These are phyloP conservation scores for Dexiosoma caninum DNA, from an alignment of 2,888 invertebrate species.

Conservation along the genomic window DNA sequence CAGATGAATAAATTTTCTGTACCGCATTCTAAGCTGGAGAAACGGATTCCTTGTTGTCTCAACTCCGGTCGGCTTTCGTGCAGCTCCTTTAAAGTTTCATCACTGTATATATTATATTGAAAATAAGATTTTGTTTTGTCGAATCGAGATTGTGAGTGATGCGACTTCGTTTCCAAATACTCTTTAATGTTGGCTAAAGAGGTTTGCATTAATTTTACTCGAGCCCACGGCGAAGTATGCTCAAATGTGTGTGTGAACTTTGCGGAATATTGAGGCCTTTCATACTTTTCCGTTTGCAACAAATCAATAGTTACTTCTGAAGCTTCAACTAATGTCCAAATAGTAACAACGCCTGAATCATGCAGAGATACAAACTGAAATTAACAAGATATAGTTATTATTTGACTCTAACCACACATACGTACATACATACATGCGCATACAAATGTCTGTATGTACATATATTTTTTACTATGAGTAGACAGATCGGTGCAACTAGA, in stretches of 20 bases:
- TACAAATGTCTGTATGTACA: neutral
- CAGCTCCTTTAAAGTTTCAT: slow-evolving; percentile 74
- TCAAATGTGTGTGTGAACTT: slow-evolving; percentile 65
- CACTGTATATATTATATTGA: slow-evolving; percentile 76
- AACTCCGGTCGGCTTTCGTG: slow-evolving; percentile 67
- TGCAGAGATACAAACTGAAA: slow-evolving; percentile 77
- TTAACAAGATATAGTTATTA: neutral
- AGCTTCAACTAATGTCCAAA: slow-evolving; percentile 78
- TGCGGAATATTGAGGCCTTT: slow-evolving; percentile 10
- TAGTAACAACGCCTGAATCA: slow-evolving; percentile 76
- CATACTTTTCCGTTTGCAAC: neutral
- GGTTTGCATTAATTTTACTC: slow-evolving; percentile 75
- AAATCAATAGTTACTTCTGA: slow-evolving; percentile 13
- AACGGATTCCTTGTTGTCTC: slow-evolving; percentile 73
- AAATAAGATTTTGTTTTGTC: slow-evolving; percentile 76
- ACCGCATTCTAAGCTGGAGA: slow-evolving; percentile 73
- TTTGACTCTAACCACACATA: neutral
- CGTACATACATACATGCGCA: neutral
- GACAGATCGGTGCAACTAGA: too few species aligned
- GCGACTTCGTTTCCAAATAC: slow-evolving; percentile 69
- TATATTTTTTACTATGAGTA: too few species aligned
- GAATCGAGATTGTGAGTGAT: slow-evolving; percentile 70
- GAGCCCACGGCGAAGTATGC: slow-evolving; percentile 76
- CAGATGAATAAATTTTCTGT: slow-evolving; percentile 73
- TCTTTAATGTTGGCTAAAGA: slow-evolving; percentile 72